phyloP scores from a whole-genome alignment of 2,113 vertebrate genomes.

The Mustela lutreola region DNA sequence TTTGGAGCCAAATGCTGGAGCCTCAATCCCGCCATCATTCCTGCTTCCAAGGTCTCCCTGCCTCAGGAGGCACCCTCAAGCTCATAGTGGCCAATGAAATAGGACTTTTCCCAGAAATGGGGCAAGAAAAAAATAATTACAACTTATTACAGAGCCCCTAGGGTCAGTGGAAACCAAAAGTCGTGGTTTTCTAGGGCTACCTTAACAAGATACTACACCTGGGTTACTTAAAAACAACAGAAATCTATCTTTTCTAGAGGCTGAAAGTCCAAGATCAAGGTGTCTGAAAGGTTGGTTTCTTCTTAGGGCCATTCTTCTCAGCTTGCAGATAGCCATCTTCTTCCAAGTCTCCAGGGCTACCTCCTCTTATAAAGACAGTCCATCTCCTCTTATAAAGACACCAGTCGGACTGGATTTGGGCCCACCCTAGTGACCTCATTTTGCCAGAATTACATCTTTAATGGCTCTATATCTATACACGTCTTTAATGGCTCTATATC shows the following conservation, averaged over 20 bases:
- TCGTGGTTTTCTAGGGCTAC: not conserved
- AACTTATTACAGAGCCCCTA: not conserved
- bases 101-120: not conserved
- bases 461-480: not conserved
- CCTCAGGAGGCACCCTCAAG: not conserved
- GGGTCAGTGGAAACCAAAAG: not conserved
- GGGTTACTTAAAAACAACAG: not conserved
- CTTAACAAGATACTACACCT: not conserved
- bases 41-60: not conserved
- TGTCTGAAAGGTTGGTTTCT: not conserved
- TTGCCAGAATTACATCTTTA: not conserved
- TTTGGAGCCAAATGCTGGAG: not conserved
- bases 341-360: not conserved
- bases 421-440: not conserved
- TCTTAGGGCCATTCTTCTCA: not conserved
- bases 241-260: not conserved
- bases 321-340: not conserved
- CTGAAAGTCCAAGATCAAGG: not conserved
- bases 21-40: not conserved
- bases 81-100: not conserved
- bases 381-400: not conserved
- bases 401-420: not conserved
- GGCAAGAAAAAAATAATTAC: not conserved
- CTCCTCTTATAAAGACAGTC: not conserved
- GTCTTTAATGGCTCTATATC: not conserved